Conservation (phyloP, 1,140 invertebrate genomes). For the Microplitis demolitor region DNA sequence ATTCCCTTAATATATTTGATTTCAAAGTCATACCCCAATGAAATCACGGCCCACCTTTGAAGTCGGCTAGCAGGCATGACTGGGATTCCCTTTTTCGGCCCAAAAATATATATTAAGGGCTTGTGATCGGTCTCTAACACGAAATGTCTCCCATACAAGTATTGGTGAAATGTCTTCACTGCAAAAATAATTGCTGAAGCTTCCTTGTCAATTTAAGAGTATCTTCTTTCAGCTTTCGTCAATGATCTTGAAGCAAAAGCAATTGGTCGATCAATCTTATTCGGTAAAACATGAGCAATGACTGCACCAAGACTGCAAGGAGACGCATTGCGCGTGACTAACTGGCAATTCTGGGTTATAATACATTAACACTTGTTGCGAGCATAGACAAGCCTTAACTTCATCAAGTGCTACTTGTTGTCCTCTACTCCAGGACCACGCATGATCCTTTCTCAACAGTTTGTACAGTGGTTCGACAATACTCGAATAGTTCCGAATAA, state of each 20-base stretch:
- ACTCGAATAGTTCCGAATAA: conserved; percentile 8
- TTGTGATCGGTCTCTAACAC: conserved; percentile 11
- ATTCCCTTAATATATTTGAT: conserved; percentile 7
- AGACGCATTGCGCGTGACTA: conserved; percentile 13
- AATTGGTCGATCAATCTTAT: background rate
- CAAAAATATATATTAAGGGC: conserved; percentile 13
- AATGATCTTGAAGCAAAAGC: conserved; percentile 5
- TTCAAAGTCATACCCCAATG: background rate
- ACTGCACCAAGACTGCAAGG: conserved; percentile 4
- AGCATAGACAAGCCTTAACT: background rate
- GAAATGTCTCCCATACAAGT: conserved; percentile 4
- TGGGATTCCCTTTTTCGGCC: background rate
- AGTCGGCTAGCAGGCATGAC: conserved; percentile 5
- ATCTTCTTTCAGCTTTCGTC: conserved; percentile 2
- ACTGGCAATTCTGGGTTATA: conserved; percentile 11
- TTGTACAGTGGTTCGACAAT: conserved; percentile 4
- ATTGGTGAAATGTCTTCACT: conserved; percentile 11
- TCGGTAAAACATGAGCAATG: background rate
- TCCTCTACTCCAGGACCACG: background rate
- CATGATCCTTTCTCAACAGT: conserved; percentile 13
- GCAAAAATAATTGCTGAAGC: conserved; percentile 1
- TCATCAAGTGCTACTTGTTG: background rate
- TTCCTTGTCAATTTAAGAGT: conserved; percentile 9
- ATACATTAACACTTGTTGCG: conserved; percentile 5
- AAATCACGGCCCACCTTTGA: conserved; percentile 9